Conservation (phyloP, 2,113 vertebrate genomes). For the Salvelinus sp. region DNA sequence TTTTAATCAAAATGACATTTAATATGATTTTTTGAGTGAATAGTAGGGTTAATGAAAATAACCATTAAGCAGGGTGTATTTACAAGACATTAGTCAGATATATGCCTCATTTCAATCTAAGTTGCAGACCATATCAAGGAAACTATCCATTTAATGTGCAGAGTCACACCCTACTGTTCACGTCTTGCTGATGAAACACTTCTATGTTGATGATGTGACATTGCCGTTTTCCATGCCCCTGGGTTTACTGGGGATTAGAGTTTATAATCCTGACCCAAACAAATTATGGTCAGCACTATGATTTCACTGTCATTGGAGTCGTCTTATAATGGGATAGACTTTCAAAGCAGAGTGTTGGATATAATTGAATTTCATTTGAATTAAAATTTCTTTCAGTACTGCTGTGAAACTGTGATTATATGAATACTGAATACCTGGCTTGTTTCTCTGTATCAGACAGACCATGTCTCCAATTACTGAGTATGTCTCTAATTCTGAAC, state of each 20-base stretch:
- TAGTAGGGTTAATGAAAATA: not conserved
- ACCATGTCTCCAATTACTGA: too few relatives aligned
- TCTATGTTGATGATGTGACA: not conserved
- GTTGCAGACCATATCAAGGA: not conserved
- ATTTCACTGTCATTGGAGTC: not conserved
- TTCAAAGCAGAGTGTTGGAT: not conserved
- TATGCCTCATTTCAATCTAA: too few relatives aligned
- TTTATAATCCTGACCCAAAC: not conserved
- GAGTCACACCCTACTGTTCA: not conserved
- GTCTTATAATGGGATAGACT: not conserved
- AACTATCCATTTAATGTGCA: not conserved
- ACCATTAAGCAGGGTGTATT: not conserved
- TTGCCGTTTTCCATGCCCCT: not conserved
- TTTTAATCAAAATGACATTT: too few relatives aligned
- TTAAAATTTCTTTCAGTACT: not conserved
- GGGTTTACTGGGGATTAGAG: not conserved
- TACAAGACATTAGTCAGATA: too few relatives aligned
- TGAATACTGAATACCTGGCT: not conserved
- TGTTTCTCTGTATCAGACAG: not conserved
- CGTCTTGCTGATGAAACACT: not conserved
- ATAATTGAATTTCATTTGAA: not conserved
- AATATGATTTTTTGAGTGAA: not conserved
- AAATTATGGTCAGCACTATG: not conserved
- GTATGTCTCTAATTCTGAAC: too few relatives aligned
- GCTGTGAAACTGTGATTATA: not conserved